Evolutionary conservation across 2,888 invertebrate species (phyloP).

Genomic region (Brenthis daphne): DNA sequence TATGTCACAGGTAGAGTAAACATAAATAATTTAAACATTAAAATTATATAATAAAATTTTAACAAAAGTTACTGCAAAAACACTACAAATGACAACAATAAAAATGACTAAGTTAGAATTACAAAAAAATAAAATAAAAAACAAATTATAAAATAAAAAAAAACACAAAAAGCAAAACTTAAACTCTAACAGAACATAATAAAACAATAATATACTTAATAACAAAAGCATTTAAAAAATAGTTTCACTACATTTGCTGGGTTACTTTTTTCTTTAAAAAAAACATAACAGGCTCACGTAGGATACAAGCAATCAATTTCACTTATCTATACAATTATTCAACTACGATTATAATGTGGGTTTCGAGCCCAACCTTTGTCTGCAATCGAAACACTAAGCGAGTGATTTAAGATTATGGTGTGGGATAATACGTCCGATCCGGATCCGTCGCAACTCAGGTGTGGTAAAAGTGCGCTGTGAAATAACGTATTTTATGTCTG

Average conservation of each 20-base stretch:
- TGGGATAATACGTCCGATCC: slow-evolving; percentile 79
- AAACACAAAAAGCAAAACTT: too few species aligned
- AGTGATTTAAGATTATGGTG: slow-evolving; percentile 81
- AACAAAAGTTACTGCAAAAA: too few species aligned
- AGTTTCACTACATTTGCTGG: background rate
- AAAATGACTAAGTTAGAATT: too few species aligned
- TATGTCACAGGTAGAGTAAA: too few species aligned
- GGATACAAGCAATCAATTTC: slow-evolving; percentile 63
- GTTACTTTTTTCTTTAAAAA: background rate
- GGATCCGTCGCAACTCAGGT: slow-evolving; percentile 70
- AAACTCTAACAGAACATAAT: too few species aligned
- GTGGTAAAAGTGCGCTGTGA: slow-evolving; percentile 55
- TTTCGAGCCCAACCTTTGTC: slow-evolving; percentile 75
- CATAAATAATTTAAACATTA: too few species aligned
- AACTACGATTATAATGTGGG: slow-evolving; percentile 79
- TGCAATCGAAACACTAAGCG: slow-evolving; percentile 80
- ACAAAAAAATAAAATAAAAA: too few species aligned
- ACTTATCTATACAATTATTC: slow-evolving; percentile 80
- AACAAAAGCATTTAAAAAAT: too few species aligned
- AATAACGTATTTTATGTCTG: slow-evolving; percentile 20
- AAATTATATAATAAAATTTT: too few species aligned
- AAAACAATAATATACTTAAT: too few species aligned
- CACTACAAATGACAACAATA: too few species aligned
- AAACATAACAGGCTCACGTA: slow-evolving; percentile 20
- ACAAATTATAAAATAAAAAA: too few species aligned